Conservation (phyloP, 2,797 vertebrate genomes). For the Pseudochromis fuscus region DNA sequence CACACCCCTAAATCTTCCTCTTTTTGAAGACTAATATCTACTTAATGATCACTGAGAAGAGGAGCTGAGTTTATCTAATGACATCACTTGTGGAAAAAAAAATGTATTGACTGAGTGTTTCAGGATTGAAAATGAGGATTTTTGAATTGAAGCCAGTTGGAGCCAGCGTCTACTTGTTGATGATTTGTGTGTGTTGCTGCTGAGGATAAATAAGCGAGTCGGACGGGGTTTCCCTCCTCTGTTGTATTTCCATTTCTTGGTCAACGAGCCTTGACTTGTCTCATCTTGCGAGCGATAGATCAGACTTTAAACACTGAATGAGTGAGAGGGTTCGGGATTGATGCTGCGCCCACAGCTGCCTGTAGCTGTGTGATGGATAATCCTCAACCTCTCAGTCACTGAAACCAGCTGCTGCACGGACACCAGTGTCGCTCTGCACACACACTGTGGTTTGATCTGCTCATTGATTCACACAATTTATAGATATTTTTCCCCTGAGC, state of each 20-base stretch:
- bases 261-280: conserved; percentile 35
- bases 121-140: too few species aligned
- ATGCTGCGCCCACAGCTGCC: conserved; percentile 26
- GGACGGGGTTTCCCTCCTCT: not conserved
- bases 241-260: conserved; percentile 29
- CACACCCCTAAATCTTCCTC: too few species aligned
- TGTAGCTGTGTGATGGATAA: conserved; percentile 37
- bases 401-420: conserved; percentile 33
- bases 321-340: conserved; percentile 14
- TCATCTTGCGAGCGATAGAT: conserved; percentile 46
- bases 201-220: not conserved
- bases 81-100: too few species aligned
- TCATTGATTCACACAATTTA: too few species aligned
- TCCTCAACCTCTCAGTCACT: conserved; percentile 19
- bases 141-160: too few species aligned
- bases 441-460: not conserved
- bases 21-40: too few species aligned
- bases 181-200: conserved; percentile 5
- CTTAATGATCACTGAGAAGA: too few species aligned
- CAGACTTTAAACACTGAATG: conserved; percentile 50
- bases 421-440: conserved; percentile 9
- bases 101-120: too few species aligned
- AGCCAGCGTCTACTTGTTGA: too few species aligned
- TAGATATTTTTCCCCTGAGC: not conserved
- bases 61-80: too few species aligned